Percentiles rank a stretch among this genome's conserved stretches.
Conservation (phyloP, 1,140 invertebrate genomes). For the Tetragnatha versicolor region DNA sequence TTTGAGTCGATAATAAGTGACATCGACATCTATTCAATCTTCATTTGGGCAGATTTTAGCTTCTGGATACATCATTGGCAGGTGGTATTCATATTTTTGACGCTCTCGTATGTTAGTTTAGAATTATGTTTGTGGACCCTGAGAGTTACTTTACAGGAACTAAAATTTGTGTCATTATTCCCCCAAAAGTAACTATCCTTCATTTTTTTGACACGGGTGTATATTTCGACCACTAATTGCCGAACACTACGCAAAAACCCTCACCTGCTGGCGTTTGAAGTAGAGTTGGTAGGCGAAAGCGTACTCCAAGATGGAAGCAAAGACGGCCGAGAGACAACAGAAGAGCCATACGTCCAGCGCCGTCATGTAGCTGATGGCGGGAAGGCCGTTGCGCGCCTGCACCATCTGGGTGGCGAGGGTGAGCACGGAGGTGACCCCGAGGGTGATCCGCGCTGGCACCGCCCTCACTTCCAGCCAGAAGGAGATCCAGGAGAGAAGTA, state of each 20-base stretch:
- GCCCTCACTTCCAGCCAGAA: constrained; percentile 65
- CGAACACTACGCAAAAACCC: not conserved
- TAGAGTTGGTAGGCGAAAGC: constrained; percentile 60
- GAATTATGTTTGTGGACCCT: no score
- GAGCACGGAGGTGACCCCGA: constrained; percentile 59
- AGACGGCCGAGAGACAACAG: constrained; percentile 63
- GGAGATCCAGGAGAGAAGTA: constrained; percentile 60
- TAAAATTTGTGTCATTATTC: not conserved
- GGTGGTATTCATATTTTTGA: not conserved
- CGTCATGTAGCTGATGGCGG: constrained; percentile 56
- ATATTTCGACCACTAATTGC: not conserved
- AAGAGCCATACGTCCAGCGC: constrained; percentile 61
- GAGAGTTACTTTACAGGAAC: no score
- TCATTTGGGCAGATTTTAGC: no score
- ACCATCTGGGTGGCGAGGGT: constrained; percentile 58
- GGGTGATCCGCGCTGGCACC: constrained; percentile 62
- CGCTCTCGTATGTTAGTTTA: no score
- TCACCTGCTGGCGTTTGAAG: not conserved
- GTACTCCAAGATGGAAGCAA: constrained; percentile 63
- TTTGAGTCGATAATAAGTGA: no score
- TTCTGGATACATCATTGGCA: not conserved
- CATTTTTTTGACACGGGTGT: not conserved
- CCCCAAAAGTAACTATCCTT: not conserved
- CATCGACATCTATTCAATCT: no score
- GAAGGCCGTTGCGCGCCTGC: constrained; percentile 43